These are phyloP conservation scores for Limnodromus scolopaceus DNA, from an alignment of 2,797 vertebrate genomes.

Conservation along the genomic window DNA sequence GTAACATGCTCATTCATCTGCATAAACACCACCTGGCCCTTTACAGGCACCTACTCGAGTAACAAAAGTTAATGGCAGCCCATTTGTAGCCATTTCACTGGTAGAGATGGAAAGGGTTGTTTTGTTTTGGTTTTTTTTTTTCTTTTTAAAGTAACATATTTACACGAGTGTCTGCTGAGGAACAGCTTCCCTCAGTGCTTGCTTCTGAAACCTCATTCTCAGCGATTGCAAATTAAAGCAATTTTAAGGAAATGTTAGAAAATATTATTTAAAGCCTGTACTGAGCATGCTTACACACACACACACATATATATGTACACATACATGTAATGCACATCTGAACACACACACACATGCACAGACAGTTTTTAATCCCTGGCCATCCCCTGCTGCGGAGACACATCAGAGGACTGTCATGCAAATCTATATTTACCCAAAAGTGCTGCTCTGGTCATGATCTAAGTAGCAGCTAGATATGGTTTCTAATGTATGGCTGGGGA, in stretches of 20 bases:
- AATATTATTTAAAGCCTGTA: neutral
- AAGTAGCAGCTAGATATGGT: constrained; percentile 44
- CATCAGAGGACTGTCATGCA: neutral
- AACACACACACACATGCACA: neutral
- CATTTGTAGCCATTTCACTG: constrained; percentile 76
- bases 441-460: constrained; percentile 33
- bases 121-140: neutral
- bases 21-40: constrained; percentile 99
- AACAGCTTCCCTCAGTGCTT: neutral
- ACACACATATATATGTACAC: neutral
- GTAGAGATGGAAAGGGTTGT: constrained; percentile 62
- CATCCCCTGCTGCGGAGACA: neutral
- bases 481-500: constrained; percentile 54
- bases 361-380: constrained; percentile 27
- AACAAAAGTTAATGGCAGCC: constrained; percentile 88
- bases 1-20: constrained; percentile 99
- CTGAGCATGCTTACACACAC: neutral
- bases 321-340: neutral
- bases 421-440: neutral
- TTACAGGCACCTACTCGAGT: constrained; percentile 92
- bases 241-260: neutral
- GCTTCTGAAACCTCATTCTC: neutral
- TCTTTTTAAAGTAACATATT: constrained; percentile 67
- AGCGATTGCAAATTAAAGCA: neutral
- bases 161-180: constrained; percentile 35